Evolutionary conservation across 1,140 invertebrate genomes (phyloP).

Genomic region (Orussus abietinus): DNA sequence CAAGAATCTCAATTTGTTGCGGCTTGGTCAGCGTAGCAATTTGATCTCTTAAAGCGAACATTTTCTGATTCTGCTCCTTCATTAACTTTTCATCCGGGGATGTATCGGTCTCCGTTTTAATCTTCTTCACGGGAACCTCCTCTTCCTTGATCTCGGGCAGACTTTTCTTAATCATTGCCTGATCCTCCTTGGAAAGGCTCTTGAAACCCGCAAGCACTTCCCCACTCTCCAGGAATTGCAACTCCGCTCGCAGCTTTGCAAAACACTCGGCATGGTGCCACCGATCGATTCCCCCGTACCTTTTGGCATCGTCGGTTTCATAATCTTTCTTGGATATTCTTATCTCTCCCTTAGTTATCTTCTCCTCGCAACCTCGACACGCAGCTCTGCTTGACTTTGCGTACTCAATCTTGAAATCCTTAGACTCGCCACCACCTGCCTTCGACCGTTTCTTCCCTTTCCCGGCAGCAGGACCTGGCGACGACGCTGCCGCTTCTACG

Average conservation of each 20-base stretch:
- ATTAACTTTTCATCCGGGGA: conserved; percentile 56
- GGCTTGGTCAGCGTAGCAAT: conserved; percentile 47
- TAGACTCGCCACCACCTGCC: conserved; percentile 39
- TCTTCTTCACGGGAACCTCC: conserved; percentile 63
- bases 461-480: conserved; percentile 13
- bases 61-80: conserved; percentile 74
- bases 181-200: conserved; percentile 70
- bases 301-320: conserved; percentile 73
- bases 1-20: conserved; percentile 64
- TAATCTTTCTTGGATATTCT: conserved; percentile 84
- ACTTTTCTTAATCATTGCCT: conserved; percentile 63
- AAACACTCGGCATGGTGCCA: conserved; percentile 97
- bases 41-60: conserved; percentile 68
- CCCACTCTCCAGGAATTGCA: conserved; percentile 72
- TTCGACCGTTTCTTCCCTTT: conserved; percentile 51
- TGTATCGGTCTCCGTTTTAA: conserved; percentile 62
- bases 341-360: conserved; percentile 80
- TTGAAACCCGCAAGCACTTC: conserved; percentile 72
- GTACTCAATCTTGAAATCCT: conserved; percentile 82
- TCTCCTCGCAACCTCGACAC: conserved; percentile 82
- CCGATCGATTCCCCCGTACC: conserved; percentile 73
- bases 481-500: too few species aligned
- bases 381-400: conserved; percentile 79
- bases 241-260: conserved; percentile 67
- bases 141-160: conserved; percentile 65